Percentiles rank a stretch among this genome's conserved stretches.
Conservation (phyloP, 2,888 invertebrate species). For the Mesoligia furuncula region DNA sequence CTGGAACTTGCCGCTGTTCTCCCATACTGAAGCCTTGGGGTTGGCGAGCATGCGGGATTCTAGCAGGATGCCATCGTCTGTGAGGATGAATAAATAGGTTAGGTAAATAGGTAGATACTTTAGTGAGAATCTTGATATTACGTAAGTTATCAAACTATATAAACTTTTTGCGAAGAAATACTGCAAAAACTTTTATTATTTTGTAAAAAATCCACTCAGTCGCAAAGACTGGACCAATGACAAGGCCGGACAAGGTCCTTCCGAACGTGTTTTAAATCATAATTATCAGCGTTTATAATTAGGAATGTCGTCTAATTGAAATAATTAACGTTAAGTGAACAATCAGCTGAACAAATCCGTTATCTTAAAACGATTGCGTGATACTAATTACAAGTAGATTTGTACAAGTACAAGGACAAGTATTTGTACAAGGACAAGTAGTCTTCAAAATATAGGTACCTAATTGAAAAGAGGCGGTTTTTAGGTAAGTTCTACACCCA, state of each 20-base stretch:
- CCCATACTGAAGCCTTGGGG: slow-evolving; percentile 68
- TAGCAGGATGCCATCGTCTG: slow-evolving; percentile 66
- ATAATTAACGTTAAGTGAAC: not conserved
- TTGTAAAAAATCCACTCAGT: not conserved
- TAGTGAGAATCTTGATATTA: not conserved
- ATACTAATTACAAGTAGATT: not conserved
- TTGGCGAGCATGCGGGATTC: slow-evolving; percentile 63
- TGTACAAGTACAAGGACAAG: not conserved
- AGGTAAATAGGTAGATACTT: not conserved
- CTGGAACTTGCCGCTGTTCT: slow-evolving; percentile 78
- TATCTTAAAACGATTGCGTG: slow-evolving; percentile 9
- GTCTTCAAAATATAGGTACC: too few species aligned
- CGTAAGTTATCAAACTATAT: not conserved
- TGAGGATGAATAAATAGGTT: not conserved
- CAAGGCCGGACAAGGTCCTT: not conserved
- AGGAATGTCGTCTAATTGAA: slow-evolving; percentile 14
- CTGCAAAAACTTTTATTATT: not conserved
- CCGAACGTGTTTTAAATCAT: not conserved
- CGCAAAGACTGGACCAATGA: not conserved
- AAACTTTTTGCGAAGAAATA: too few species aligned
- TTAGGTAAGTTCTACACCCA: too few species aligned
- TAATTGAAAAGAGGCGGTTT: too few species aligned
- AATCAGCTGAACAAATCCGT: slow-evolving; percentile 20
- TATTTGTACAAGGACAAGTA: too few species aligned
- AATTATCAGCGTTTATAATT: not conserved